Evolutionary conservation across 2,888 invertebrate genomes (phyloP), one percentile per base, ranked within the genome.

Genomic region (Agrypnus murinus): DNA sequence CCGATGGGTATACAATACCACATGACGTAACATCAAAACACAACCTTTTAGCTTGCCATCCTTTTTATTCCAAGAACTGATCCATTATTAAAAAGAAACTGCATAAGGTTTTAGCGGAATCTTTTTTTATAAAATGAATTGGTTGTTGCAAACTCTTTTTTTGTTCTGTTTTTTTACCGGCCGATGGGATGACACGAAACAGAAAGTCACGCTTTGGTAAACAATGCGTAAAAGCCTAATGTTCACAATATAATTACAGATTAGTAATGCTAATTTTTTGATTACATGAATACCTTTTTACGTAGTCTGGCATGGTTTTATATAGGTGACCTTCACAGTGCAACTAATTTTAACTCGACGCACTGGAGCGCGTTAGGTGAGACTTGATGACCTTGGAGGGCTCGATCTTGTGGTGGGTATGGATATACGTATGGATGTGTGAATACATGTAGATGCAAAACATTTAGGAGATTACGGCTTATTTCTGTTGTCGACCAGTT

Each of bases 321-420:
- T 70, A 45, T 65, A 65, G 69, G 65, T 65, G 65, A 70, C 69
- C 69, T 70, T 70, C 65, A 34, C 40, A 53, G 38, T 65, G 64
- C 50, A 60, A 38, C 50, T 60, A 65, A 65, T 65, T 70, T 65
- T 65, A 65, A 70, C 60, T 34, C 31, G 12, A 70, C 50, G 59
- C 65, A 45, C 60, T 60, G 65, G 55, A 71, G 74, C 71, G 69
- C 63, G 40, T 68, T 68, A 66, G 69, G 58, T 38, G 68, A 71
- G 71, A 66, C 72, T 64, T 65, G 72, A 55, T 74, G 65, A 64
- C 74, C 74, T 74, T 74, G 74, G 25, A 25, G 25, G 15, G 36
- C 17, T 36, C 5, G 36, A n/a, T n/a, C n/a, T 36, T 36, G 36
- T 36, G 36, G 34, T 25, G 25, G n/a, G n/a, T n/a, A n/a, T n/a